Base-by-base conservation (phyloP, 2,797 vertebrate genomes). In the Peromyscus nudipes region DNA sequence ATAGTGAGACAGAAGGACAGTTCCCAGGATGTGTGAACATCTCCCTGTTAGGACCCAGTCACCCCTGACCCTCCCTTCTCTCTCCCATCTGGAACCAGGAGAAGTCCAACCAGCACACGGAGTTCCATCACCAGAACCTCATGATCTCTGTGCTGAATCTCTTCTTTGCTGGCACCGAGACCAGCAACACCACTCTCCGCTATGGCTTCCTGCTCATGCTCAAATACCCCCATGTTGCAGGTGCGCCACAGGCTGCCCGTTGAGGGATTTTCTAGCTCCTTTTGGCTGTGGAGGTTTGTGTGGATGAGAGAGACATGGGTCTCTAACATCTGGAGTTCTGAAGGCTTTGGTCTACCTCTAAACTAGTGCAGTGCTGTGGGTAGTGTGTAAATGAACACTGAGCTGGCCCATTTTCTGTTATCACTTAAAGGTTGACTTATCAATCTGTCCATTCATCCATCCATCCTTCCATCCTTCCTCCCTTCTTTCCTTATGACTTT, bases 121-220 rank as follows among this genome's bases (percentile, higher is more conserved):
- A 98, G 85, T 98, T 97, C 85, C 85, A 87, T 69, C 62, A 95
- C 0, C 17, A 10, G 73, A 98, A 98, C 76, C 97, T 98, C 71
- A 65, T 95, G 71, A 0, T 94, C 0, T 92, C 80, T 0, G 7
- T 49, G 0, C 73, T 98, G 1, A 95, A 97, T 0, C 97, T 98
- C 40, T 98, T 98, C 95, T 98, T 98, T 0, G 98, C 95, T 0
- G 98, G 98, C 52, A 98, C 98, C 0, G 97, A 98, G 94, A 96
- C 98, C 43, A 92, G 75, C 64, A 98, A 97, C 88, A 97, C 95
- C 86, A 98, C 97, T 0, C 96, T 98, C 49, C 82, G 94, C 6
- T 98, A 97, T 0, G 93, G 96, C 4, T 97, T 98, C 65, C 97
- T 98, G 19, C 14, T 98, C 34, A 46, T 98, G 64, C 96, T 98